Conservation (phyloP, 2,888 invertebrate genomes). For the Dynastes hyllus region DNA sequence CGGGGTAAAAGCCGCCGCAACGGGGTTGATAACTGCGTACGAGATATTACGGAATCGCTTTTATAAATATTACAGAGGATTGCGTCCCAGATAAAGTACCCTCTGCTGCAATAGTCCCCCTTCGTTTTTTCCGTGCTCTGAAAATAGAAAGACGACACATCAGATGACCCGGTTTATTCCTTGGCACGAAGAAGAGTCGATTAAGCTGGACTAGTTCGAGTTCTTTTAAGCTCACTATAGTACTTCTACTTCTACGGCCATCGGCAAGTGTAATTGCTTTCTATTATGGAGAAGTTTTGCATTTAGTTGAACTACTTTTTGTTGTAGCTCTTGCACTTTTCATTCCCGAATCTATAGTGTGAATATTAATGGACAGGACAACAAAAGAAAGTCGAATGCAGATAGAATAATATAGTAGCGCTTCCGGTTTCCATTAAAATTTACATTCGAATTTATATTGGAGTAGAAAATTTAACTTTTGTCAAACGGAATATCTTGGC, state of each 20-base stretch:
- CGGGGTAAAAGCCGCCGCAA: conserved; percentile 27
- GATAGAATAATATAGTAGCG: neutral
- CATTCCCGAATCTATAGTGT: neutral
- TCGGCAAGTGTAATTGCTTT: conserved; percentile 36
- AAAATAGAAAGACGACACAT: conserved; percentile 1
- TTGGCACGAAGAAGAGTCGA: conserved; percentile 12
- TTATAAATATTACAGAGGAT: conserved; percentile 34
- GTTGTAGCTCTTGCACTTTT: neutral
- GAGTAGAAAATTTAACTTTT: neutral
- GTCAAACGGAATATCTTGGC: too few species aligned
- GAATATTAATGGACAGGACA: conserved; percentile 9
- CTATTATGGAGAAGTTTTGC: conserved; percentile 22
- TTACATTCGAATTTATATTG: neutral
- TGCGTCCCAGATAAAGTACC: conserved; percentile 5
- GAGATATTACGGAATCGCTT: conserved; percentile 40
- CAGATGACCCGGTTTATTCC: conserved; percentile 25
- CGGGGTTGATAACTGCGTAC: conserved; percentile 45
- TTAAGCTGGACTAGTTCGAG: conserved; percentile 18
- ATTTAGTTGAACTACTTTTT: conserved; percentile 32
- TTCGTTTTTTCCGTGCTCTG: neutral
- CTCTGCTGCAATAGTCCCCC: neutral
- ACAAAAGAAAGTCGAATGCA: neutral
- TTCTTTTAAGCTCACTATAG: conserved; percentile 26
- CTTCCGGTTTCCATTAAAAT: conserved; percentile 1
- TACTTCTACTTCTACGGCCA: neutral